Conservation (phyloP, 2,113 vertebrate species). For the Rhinoptilus africanus region DNA sequence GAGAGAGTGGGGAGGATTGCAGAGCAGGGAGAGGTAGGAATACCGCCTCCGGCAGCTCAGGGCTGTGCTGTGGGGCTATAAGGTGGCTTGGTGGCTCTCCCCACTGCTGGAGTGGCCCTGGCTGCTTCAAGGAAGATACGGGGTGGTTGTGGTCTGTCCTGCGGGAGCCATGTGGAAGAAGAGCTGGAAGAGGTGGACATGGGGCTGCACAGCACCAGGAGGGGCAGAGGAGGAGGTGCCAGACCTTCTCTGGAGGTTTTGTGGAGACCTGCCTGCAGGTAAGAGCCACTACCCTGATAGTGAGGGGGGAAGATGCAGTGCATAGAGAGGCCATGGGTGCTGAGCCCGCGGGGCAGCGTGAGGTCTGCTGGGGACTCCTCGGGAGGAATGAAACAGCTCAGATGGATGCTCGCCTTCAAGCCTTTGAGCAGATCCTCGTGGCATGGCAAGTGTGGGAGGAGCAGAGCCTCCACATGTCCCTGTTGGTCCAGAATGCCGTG, state of each 20-base stretch:
- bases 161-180: neutral
- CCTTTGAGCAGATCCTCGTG: neutral
- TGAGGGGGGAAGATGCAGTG: neutral
- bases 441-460: neutral
- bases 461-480: rapidly evolving
- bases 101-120: neutral
- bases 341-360: neutral
- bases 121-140: rapidly evolving
- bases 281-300: rapidly evolving
- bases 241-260: neutral
- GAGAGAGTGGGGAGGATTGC: neutral
- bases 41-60: neutral
- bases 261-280: neutral
- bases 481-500: rapidly evolving
- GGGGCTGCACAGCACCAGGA: rapidly evolving
- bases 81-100: neutral
- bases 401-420: rapidly evolving
- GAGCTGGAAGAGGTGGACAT: neutral
- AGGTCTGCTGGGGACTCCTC: rapidly evolving
- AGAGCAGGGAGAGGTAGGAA: too few relatives aligned
- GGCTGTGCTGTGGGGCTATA: rapidly evolving
- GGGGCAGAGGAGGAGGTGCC: too few relatives aligned
- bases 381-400: neutral
- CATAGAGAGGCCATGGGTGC: neutral
- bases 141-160: neutral